Percentiles rank a stretch among this genome's conserved stretches.
Evolutionary conservation across 2,113 vertebrate species (phyloP).

Genomic region (Himantopus leucocephalus): DNA sequence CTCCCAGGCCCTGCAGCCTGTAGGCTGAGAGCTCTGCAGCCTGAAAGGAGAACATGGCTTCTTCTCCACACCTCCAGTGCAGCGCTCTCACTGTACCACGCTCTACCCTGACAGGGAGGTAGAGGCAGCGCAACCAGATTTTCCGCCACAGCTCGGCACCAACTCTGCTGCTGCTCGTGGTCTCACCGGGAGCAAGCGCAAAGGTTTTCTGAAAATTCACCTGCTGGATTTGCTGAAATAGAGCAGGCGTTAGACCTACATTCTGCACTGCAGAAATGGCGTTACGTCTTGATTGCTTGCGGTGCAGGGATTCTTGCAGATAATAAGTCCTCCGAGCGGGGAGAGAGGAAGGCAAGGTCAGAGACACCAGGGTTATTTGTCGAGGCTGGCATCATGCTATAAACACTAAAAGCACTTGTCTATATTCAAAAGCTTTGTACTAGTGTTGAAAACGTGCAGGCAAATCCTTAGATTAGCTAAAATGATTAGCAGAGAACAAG

Average conservation of each 20-base stretch:
- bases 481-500: not conserved
- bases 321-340: not conserved
- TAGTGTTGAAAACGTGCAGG: not conserved
- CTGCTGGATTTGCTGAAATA: not conserved
- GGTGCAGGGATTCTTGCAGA: not conserved
- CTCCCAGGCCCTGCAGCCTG: accelerated
- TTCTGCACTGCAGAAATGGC: not conserved
- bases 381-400: not conserved
- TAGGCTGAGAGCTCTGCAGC: not conserved
- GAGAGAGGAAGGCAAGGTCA: not conserved
- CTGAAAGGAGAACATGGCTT: not conserved
- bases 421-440: not conserved
- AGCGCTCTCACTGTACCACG: accelerated
- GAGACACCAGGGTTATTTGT: not conserved
- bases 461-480: not conserved
- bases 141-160: not conserved
- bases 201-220: not conserved
- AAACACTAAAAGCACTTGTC: not conserved
- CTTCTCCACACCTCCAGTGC: not conserved
- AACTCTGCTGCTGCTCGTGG: not conserved
- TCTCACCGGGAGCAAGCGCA: not conserved
- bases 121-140: accelerated
- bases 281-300: not conserved
- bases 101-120: accelerated
- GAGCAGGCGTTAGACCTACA: accelerated